These are phyloP conservation scores for Bradynema listronoti DNA, from an alignment of 1,140 invertebrate genomes.

Conservation along the genomic window DNA sequence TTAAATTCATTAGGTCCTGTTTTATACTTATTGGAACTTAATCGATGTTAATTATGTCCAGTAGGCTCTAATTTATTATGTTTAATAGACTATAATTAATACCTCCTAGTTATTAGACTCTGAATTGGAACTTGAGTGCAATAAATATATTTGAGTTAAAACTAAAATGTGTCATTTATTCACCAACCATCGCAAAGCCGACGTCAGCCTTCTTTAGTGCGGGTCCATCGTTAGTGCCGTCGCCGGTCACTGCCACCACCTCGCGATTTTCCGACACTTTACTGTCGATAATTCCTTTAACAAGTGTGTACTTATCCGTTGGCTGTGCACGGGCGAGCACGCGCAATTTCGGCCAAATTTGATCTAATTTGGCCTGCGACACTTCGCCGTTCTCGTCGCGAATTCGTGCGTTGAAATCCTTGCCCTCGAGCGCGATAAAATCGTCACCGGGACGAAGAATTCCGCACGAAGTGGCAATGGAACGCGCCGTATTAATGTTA, in stretches of 20 bases:
- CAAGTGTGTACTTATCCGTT: constrained; percentile 81
- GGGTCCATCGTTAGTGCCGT: constrained; percentile 64
- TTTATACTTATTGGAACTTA: too few relatives aligned
- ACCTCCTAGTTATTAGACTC: too few relatives aligned
- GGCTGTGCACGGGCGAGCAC: constrained; percentile 94
- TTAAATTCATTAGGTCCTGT: too few relatives aligned
- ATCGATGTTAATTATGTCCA: too few relatives aligned
- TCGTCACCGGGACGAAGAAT: constrained; percentile 55
- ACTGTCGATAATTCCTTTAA: constrained; percentile 69
- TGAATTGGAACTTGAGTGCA: too few relatives aligned
- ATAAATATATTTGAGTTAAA: too few relatives aligned
- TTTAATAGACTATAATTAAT: too few relatives aligned
- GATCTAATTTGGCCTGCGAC: constrained; percentile 60
- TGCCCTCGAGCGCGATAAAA: constrained; percentile 90
- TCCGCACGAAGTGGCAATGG: constrained; percentile 53
- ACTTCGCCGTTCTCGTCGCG: constrained; percentile 65
- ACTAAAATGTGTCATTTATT: constrained; percentile 51
- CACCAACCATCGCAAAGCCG: constrained; percentile 45
- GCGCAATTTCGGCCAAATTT: constrained; percentile 66
- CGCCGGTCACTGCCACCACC: constrained; percentile 97
- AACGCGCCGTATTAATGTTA: constrained; percentile 34
- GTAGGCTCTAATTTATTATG: too few relatives aligned
- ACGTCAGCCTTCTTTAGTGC: background rate
- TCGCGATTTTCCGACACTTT: constrained; percentile 79
- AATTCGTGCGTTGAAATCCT: constrained; percentile 91